Evolutionary conservation across 2,888 invertebrate genomes (phyloP).

Genomic region (Troilus luridus): DNA sequence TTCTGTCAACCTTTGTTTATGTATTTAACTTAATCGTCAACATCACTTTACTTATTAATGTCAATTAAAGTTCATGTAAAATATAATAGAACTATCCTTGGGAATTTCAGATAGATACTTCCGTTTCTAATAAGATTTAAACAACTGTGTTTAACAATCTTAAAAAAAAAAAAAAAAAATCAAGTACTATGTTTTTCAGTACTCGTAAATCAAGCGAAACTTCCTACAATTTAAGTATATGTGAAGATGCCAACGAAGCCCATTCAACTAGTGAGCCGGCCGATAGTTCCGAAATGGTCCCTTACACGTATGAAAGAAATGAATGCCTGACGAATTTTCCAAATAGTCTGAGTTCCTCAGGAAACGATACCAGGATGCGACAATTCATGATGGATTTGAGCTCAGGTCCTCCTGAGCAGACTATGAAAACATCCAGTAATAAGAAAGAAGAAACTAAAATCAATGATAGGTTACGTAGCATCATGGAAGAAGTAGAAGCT

Average conservation of each 20-base stretch:
- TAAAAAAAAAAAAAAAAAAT: not conserved
- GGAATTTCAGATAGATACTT: not conserved
- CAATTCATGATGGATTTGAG: not conserved
- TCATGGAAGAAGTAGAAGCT: slow-evolving; percentile 20
- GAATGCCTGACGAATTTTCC: not conserved
- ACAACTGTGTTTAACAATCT: not conserved
- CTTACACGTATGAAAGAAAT: not conserved
- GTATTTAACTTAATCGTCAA: not conserved
- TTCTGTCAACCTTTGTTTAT: not conserved
- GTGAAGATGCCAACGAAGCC: slow-evolving; percentile 18
- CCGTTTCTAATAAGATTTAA: not conserved
- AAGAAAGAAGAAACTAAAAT: slow-evolving; percentile 10
- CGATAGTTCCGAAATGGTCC: not conserved
- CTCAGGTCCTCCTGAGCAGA: not conserved
- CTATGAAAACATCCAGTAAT: too few species aligned
- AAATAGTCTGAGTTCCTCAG: not conserved
- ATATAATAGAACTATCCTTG: not conserved
- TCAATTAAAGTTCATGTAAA: not conserved
- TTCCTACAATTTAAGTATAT: not conserved
- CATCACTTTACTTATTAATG: not conserved
- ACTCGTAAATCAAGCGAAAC: not conserved
- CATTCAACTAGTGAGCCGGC: not conserved
- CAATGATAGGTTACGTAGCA: not conserved
- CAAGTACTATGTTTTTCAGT: not conserved
- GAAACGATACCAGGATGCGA: not conserved